Percentiles rank a stretch among this genome's conserved stretches.
These are phyloP conservation scores for Neodontobutis hainanensis DNA, from an alignment of 2,113 vertebrate genomes.

Conservation along the genomic window DNA sequence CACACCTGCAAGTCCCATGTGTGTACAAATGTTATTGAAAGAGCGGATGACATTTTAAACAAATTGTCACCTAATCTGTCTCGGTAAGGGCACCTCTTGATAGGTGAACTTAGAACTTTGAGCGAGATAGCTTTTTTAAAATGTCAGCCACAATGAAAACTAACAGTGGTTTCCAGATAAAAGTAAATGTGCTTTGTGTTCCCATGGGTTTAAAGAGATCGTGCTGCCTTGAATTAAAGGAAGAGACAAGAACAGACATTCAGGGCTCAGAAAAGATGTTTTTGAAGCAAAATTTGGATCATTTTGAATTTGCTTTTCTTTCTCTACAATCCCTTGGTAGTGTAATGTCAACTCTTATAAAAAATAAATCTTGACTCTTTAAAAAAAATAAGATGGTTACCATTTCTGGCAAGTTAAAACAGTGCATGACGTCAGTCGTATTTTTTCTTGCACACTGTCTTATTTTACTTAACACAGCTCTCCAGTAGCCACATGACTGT, in stretches of 20 bases:
- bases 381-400: constrained; percentile 7
- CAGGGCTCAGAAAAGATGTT: constrained; percentile 14
- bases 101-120: constrained; percentile 73
- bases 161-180: constrained; percentile 43
- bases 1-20: constrained; percentile 31
- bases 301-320: constrained; percentile 6
- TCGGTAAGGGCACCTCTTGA: constrained; percentile 57
- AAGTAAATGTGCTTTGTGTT: constrained; percentile 37
- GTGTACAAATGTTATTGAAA: constrained; percentile 51
- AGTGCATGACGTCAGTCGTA: too few relatives aligned
- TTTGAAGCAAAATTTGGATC: constrained; percentile 12
- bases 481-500: too few relatives aligned
- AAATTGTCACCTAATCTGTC: constrained; percentile 71
- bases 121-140: constrained; percentile 75
- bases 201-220: constrained; percentile 6
- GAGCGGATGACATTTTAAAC: constrained; percentile 74
- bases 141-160: constrained; percentile 73
- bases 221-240: constrained; percentile 22
- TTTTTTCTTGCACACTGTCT: too few relatives aligned
- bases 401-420: too few relatives aligned
- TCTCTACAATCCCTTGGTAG: background rate
- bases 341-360: background rate
- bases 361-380: constrained; percentile 5
- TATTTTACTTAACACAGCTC: too few relatives aligned
- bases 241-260: constrained; percentile 7